Conservation (phyloP, 2,113 vertebrate species). For the Ceratotherium simum region DNA sequence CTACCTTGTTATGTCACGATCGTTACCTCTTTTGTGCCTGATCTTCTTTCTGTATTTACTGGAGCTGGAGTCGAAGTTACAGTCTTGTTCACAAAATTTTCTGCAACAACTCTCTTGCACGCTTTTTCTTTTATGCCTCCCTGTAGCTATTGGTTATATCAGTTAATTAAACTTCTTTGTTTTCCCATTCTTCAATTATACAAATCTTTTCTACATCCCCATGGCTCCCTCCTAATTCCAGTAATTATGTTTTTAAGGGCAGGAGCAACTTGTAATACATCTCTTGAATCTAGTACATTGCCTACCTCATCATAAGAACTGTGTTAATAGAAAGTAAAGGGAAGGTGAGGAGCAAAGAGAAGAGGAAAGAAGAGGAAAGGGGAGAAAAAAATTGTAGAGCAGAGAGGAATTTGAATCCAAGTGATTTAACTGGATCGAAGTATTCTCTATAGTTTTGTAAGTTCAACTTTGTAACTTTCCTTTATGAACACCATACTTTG, state of each 20-base stretch:
- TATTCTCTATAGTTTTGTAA: background rate
- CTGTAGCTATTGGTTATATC: background rate
- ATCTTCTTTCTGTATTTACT: background rate
- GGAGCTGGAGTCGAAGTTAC: background rate
- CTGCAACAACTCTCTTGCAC: background rate
- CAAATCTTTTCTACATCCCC: background rate
- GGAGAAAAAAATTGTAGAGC: background rate
- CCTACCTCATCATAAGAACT: background rate
- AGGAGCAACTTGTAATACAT: background rate
- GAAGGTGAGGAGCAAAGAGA: background rate
- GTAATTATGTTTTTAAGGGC: background rate
- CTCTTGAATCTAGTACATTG: background rate
- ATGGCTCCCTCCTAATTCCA: background rate
- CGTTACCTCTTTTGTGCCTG: background rate
- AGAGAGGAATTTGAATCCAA: background rate
- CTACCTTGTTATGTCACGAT: background rate
- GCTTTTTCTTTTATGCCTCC: background rate
- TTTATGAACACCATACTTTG: conserved; percentile 36
- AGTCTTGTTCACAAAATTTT: background rate
- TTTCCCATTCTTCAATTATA: background rate
- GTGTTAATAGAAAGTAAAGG: background rate
- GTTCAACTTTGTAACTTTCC: background rate
- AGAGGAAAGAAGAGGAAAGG: background rate
- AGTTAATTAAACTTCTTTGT: background rate
- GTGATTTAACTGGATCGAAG: background rate